Evolutionary conservation across 2,888 invertebrate species (phyloP), one percentile per base, ranked within the genome.

Genomic region (Perithous albicinctus): DNA sequence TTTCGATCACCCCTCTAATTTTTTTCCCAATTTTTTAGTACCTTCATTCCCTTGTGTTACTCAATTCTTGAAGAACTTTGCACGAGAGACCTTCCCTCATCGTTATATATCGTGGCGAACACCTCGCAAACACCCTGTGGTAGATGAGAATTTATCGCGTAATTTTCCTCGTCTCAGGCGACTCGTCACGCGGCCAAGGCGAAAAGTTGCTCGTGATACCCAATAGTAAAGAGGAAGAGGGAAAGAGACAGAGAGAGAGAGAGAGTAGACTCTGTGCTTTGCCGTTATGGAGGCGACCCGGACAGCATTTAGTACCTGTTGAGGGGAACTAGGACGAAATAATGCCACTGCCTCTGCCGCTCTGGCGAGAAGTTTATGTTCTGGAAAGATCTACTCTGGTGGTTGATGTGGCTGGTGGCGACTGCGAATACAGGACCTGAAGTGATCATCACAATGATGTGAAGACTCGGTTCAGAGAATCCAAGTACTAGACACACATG

Each of bases 301-400:
- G 38, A 54, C 63, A n/a, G 51, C 67, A 70, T 82, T 82, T 82
- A 82, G 78, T 78, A 82, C 82, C 82, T 82, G 82, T 82, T 78
- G 77, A 82, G 69, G 77, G 67, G 67, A 81, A 73, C 67, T 81
- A 67, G 77, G 67, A 81, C 77, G 77, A 77, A 77, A 81, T 81
- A 76, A 76, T 48, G 67, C 75, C n/a, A 46, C 43, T 20, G 64
- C 51, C 76, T 70, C 29, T 41, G 56, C 20, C 43, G 56, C 54
- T 43, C 74, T 8, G 63, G 59, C 72, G 72, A 72, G 41, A 66
- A 76, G 23, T 80, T 80, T 80, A 76, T 72, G 72, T 72, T 61
- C 72, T 66, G 76, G 66, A 67, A 72, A 66, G 41, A 72, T 56
- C 54, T 41, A 41, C 38, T 51, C 26, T 15, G 51, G 15, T 20